Base-by-base conservation (phyloP, 2,888 invertebrate genomes). In the Spisula subtruncata region DNA sequence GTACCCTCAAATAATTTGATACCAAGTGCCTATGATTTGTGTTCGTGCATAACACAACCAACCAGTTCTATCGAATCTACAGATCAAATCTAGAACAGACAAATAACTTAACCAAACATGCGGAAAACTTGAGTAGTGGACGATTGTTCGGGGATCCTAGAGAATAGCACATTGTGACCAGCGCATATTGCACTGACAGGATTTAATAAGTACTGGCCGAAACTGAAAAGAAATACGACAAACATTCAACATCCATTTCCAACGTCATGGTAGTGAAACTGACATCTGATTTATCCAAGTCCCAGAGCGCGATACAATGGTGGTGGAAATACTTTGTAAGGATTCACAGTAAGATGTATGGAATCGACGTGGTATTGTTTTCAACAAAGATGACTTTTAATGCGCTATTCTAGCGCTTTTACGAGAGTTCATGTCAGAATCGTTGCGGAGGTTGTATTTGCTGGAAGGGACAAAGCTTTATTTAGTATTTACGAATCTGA, bases 71-170 rank as follows among this genome's bases (percentile, higher is more conserved):
- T 60, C 18, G 20, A 60, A n/a, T n/a, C n/a, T n/a, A n/a, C n/a
- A n/a, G n/a, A n/a, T n/a, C n/a, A n/a, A n/a, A n/a, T n/a, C n/a
- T 81, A 32, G 29, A 18, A 10, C 54, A 51, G 81, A 81, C 29
- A 8, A 54, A 51, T 81, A 81, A 81, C 51, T 51, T 51, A 81
- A 25, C 51, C 25, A 51, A 81, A 51, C 82, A 82, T 56, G 82
- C 35, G 82, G 51, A 56, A 82, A 60, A 56, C 56, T 82, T 82
- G 56, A 82, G 56, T 82, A 56, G 82, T 20, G 35, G 35, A 82
- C 56, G 82, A 56, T 56, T 82, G 56, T 20, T 82, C 51, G 18
- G 32, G 82, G 32, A 82, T 56, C 12, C 82, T 14, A 81, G 81
- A 81, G 81, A 81, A 10, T 80, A 80, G 54, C 51, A 25, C 82